phyloP scores from a whole-genome alignment of 2,113 vertebrate species.

The Lanius collurio region DNA sequence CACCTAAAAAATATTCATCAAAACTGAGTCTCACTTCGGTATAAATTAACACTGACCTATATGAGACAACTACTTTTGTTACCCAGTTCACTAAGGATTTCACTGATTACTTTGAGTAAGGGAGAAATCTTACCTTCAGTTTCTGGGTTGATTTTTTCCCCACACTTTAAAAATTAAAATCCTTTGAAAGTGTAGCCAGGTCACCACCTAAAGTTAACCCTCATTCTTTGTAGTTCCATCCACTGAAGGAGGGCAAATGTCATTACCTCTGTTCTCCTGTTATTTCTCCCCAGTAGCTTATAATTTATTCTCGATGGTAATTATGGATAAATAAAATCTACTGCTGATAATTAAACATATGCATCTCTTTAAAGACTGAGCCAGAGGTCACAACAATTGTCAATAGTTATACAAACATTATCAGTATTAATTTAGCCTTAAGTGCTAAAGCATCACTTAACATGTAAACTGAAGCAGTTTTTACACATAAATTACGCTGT shows the following conservation, averaged over 20 bases:
- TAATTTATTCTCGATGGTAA: background rate
- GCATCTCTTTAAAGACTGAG: background rate
- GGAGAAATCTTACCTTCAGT: background rate
- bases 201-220: background rate
- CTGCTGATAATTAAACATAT: background rate
- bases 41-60: background rate
- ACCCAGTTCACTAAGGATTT: background rate
- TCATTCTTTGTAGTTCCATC: background rate
- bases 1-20: background rate
- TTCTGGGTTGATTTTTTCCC: background rate
- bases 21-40: background rate
- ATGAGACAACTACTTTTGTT: background rate
- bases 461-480: background rate
- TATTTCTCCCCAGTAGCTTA: background rate
- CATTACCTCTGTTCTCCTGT: background rate
- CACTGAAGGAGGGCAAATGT: background rate
- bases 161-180: background rate
- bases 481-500: slow-evolving; percentile 16
- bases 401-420: slow-evolving; percentile 11
- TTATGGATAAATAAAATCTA: background rate
- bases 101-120: background rate
- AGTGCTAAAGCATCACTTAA: slow-evolving; percentile 12
- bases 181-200: background rate
- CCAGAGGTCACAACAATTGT: slow-evolving; percentile 11
- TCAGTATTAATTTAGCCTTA: slow-evolving; percentile 16